A percentile compares a stretch with the other conserved stretches of the same genome.
Evolutionary conservation across 2,113 vertebrate genomes (phyloP).

Genomic region (Elephas maximus): DNA sequence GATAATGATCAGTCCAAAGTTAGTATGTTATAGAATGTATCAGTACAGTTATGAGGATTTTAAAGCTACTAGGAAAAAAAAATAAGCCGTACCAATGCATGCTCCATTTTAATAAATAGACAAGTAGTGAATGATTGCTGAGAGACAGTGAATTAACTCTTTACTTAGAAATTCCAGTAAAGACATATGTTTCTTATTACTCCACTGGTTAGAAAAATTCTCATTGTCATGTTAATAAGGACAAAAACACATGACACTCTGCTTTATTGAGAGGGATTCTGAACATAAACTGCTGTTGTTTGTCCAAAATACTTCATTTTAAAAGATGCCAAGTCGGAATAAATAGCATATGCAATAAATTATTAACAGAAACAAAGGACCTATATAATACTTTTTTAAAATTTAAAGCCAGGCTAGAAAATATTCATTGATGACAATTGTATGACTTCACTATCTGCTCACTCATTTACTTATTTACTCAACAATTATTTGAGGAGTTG

Average conservation of each 20-base stretch:
- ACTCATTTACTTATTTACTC: neutral
- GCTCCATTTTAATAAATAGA: conserved; percentile 34
- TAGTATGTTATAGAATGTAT: neutral
- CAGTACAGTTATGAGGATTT: neutral
- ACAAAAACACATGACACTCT: neutral
- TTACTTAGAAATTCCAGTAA: neutral
- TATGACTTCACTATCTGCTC: neutral
- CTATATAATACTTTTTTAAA: neutral
- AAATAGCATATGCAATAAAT: neutral
- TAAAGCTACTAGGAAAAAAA: neutral
- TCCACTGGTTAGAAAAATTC: neutral
- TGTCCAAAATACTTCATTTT: conserved; percentile 15
- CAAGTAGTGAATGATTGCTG: conserved; percentile 4
- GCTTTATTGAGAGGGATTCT: conserved; percentile 26
- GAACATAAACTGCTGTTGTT: neutral
- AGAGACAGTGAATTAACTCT: neutral
- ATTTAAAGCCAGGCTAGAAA: neutral
- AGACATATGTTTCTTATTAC: neutral
- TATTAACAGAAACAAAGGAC: neutral
- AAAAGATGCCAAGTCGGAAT: neutral
- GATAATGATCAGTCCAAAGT: neutral
- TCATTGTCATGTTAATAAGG: neutral
- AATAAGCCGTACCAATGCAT: neutral
- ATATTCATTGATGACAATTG: neutral
- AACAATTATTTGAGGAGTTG: neutral